These are phyloP conservation scores for Penelope pileata DNA, from an alignment of 2,113 vertebrate species.

Conservation along the genomic window DNA sequence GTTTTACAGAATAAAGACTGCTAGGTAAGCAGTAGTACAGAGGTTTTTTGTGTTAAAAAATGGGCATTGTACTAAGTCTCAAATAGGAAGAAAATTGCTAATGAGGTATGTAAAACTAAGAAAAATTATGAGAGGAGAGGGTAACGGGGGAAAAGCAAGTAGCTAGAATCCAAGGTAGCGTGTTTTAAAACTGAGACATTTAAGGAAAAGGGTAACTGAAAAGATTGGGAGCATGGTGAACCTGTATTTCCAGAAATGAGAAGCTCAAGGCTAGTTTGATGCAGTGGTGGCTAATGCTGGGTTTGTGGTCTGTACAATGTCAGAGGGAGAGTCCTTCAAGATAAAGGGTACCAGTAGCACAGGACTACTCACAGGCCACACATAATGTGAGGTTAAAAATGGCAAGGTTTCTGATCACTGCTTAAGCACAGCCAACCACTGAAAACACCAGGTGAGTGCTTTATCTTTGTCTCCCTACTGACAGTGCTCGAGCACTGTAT, in stretches of 20 bases:
- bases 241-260: background rate
- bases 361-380: background rate
- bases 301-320: background rate
- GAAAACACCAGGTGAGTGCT: accelerated
- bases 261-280: background rate
- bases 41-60: background rate
- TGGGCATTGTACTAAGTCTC: background rate
- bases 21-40: background rate
- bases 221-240: background rate
- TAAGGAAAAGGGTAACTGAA: background rate
- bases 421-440: background rate
- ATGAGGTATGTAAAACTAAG: background rate
- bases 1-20: background rate
- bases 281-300: background rate
- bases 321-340: background rate
- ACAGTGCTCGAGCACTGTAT: background rate
- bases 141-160: background rate
- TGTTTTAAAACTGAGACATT: background rate
- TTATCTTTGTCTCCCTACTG: background rate
- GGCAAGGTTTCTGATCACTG: background rate
- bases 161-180: background rate
- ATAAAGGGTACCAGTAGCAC: background rate
- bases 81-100: background rate
- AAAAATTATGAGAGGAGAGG: background rate
- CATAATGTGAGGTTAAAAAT: background rate